Evolutionary conservation across 1,140 invertebrate species (phyloP).

Genomic region (Bilobella aurantiaca): DNA sequence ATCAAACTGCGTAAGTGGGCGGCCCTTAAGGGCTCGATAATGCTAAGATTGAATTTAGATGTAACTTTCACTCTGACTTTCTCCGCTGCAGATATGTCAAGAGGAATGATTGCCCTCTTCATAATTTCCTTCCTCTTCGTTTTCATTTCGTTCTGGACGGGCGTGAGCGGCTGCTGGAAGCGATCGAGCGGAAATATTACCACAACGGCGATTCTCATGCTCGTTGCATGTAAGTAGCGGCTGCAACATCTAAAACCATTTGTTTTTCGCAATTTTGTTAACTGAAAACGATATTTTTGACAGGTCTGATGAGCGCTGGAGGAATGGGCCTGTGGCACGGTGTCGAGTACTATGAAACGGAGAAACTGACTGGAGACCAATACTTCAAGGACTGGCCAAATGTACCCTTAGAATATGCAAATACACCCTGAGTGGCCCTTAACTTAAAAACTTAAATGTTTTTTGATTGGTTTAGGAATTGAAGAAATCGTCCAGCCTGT

Average conservation of each 20-base stretch:
- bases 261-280: background rate
- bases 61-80: too few species aligned
- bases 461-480: slow-evolving; percentile 49
- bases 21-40: too few species aligned
- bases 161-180: slow-evolving; percentile 82
- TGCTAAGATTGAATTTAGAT: too few species aligned
- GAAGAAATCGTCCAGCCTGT: slow-evolving; percentile 55
- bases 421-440: background rate
- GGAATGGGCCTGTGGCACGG: slow-evolving; percentile 92
- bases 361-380: slow-evolving; percentile 78
- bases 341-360: slow-evolving; percentile 88
- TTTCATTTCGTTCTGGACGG: slow-evolving; percentile 86
- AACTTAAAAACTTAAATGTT: background rate
- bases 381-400: slow-evolving; percentile 78
- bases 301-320: slow-evolving; percentile 75
- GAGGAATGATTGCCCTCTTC: slow-evolving; percentile 81
- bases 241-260: slow-evolving; percentile 11
- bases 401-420: slow-evolving; percentile 49
- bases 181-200: slow-evolving; percentile 84
- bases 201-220: slow-evolving; percentile 80
- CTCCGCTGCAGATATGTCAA: slow-evolving; percentile 78
- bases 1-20: slow-evolving; percentile 63
- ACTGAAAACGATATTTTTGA: slow-evolving; percentile 32
- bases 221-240: slow-evolving; percentile 72
- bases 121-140: slow-evolving; percentile 78